A percentile compares a stretch with the other conserved stretches of the same genome.
Evolutionary conservation across 2,888 invertebrate species (phyloP).

Genomic region (Dynastes hyllus): DNA sequence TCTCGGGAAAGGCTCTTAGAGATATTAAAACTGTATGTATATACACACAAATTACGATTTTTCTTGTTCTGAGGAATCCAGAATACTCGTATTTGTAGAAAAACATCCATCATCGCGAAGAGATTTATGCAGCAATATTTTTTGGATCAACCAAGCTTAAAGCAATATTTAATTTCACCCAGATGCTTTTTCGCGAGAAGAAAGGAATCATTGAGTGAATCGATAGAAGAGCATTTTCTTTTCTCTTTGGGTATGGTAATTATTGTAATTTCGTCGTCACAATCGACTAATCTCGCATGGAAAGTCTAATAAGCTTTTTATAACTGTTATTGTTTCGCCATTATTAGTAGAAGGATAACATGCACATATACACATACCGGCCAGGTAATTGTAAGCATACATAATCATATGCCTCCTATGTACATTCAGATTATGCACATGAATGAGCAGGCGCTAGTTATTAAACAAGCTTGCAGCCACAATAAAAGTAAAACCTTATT

Average conservation of each 20-base stretch:
- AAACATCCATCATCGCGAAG: too few species aligned
- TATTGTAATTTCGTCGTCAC: not conserved
- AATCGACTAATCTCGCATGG: slow-evolving; percentile 4
- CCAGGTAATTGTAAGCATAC: not conserved
- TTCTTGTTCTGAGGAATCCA: too few species aligned
- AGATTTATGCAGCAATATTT: too few species aligned
- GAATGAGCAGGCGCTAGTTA: slow-evolving; percentile 3
- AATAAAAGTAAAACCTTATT: slow-evolving; percentile 14
- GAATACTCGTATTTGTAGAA: too few species aligned
- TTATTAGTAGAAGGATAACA: too few species aligned
- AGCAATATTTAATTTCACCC: too few species aligned
- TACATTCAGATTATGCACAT: slow-evolving; percentile 5
- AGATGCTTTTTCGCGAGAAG: not conserved
- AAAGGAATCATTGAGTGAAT: not conserved
- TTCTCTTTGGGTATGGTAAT: not conserved
- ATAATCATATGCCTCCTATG: not conserved
- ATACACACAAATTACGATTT: not conserved
- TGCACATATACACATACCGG: too few species aligned
- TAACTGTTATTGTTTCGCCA: too few species aligned
- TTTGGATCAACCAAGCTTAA: too few species aligned
- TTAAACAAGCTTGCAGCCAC: not conserved
- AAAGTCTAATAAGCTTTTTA: slow-evolving; percentile 6
- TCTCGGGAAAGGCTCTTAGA: not conserved
- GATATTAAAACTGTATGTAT: not conserved
- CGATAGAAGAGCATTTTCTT: not conserved